phyloP scores from a whole-genome alignment of 2,113 vertebrate genomes.

The Thamnaconus septentrionalis region DNA sequence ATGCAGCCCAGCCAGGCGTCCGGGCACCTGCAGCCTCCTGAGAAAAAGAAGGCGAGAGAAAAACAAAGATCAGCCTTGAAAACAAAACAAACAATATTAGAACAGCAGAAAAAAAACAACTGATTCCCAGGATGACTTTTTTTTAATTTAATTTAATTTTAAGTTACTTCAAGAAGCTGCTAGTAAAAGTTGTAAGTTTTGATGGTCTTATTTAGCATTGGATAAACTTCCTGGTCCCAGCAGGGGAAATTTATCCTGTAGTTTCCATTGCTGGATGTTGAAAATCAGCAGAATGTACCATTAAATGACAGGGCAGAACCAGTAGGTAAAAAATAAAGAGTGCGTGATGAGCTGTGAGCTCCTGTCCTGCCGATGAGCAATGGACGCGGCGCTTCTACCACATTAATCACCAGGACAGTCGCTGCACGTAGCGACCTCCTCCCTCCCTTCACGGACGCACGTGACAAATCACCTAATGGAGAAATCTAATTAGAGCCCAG shows the following conservation, averaged over 20 bases:
- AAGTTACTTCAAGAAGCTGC: too few relatives aligned
- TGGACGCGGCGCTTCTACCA: constrained; percentile 23
- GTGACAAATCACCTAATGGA: constrained; percentile 54
- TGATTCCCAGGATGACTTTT: too few relatives aligned
- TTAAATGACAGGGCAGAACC: background rate
- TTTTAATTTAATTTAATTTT: too few relatives aligned
- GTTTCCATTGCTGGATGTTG: too few relatives aligned
- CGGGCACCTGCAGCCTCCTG: constrained; percentile 91
- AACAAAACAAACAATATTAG: background rate
- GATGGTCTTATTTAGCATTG: too few relatives aligned
- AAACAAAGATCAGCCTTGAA: background rate
- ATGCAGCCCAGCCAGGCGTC: constrained; percentile 94
- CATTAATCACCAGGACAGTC: constrained; percentile 43
- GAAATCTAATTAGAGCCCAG: constrained; percentile 47
- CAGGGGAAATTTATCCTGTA: too few relatives aligned
- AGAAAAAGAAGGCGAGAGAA: background rate
- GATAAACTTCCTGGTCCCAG: too few relatives aligned
- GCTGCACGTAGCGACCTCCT: constrained; percentile 22
- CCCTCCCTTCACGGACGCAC: constrained; percentile 21
- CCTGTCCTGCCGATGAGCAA: constrained; percentile 30
- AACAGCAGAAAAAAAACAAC: background rate
- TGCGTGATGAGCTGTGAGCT: constrained; percentile 2
- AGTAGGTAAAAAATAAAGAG: background rate
- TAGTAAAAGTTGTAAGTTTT: too few relatives aligned
- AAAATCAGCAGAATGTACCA: too few relatives aligned